Percentiles rank a stretch among this genome's conserved stretches.
These are phyloP conservation scores for Endotricha flammealis DNA, from an alignment of 2,888 invertebrate genomes.

Conservation along the genomic window DNA sequence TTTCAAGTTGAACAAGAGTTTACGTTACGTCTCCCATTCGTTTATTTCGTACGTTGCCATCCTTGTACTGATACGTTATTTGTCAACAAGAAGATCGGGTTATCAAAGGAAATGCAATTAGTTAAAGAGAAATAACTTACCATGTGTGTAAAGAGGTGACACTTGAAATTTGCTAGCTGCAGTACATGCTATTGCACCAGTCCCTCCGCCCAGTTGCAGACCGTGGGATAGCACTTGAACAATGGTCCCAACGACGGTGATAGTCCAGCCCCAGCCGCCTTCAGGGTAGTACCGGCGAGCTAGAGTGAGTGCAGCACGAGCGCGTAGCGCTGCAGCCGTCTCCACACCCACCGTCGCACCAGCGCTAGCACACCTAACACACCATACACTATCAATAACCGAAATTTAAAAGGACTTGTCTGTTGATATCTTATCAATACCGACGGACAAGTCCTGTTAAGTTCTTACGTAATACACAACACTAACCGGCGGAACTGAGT, in stretches of 20 bases:
- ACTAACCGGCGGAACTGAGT: slow-evolving; percentile 74
- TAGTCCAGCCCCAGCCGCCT: slow-evolving; percentile 92
- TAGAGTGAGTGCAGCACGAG: slow-evolving; percentile 81
- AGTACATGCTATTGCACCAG: slow-evolving; percentile 81
- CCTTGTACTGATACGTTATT: too few species aligned
- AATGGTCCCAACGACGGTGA: slow-evolving; percentile 84
- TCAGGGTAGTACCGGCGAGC: slow-evolving; percentile 90
- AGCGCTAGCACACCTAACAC: slow-evolving; percentile 72
- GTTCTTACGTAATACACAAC: slow-evolving; percentile 25
- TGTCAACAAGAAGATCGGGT: too few species aligned
- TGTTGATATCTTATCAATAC: slow-evolving; percentile 18
- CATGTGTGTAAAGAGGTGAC: slow-evolving; percentile 80
- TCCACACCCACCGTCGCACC: slow-evolving; percentile 66
- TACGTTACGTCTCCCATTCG: too few species aligned
- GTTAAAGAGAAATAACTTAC: slow-evolving; percentile 51
- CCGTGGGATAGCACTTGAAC: slow-evolving; percentile 87
- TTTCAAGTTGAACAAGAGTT: too few species aligned
- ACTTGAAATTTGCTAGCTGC: slow-evolving; percentile 81
- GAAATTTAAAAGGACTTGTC: slow-evolving; percentile 22
- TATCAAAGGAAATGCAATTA: too few species aligned
- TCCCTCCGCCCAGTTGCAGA: slow-evolving; percentile 83
- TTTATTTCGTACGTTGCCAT: too few species aligned
- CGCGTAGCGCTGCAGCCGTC: slow-evolving; percentile 70
- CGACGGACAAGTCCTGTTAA: slow-evolving; percentile 25
- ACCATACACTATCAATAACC: slow-evolving; percentile 39